Evolutionary conservation across 2,113 vertebrate species (phyloP).

Genomic region (Epinephelus cyanopodus): DNA sequence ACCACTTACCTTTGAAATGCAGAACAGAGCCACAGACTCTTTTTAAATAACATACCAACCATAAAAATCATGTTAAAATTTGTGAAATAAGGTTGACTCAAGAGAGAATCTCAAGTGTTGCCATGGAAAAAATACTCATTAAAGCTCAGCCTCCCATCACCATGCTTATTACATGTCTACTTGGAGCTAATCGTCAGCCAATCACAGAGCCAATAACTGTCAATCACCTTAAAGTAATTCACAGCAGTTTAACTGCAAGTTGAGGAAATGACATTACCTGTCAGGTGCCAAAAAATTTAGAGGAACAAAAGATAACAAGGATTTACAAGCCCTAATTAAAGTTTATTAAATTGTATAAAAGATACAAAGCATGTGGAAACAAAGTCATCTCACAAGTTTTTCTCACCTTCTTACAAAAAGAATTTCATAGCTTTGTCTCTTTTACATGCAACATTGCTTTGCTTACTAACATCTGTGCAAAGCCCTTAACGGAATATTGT

Average conservation of each 20-base stretch:
- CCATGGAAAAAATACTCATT: constrained; percentile 24
- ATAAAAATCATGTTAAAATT: constrained; percentile 11
- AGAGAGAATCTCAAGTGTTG: constrained; percentile 3
- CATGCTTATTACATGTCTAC: constrained; percentile 30
- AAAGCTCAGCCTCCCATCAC: constrained; percentile 4
- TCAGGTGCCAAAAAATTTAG: constrained; percentile 7
- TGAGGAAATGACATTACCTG: constrained; percentile 15
- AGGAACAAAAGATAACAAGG: background rate
- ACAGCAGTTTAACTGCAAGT: constrained; percentile 23
- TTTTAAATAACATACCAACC: background rate
- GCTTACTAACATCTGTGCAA: background rate
- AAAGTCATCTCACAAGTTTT: background rate
- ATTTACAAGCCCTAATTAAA: background rate
- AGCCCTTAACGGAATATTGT: background rate
- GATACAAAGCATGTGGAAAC: background rate
- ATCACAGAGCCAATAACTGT: constrained; percentile 27
- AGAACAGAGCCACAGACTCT: constrained; percentile 3
- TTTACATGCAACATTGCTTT: background rate
- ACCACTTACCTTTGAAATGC: constrained; percentile 42
- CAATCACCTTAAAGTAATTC: constrained; percentile 34
- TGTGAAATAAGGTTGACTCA: constrained; percentile 18
- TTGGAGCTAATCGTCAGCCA: constrained; percentile 24
- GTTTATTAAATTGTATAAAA: background rate
- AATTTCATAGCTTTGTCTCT: background rate
- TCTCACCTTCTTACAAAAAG: background rate